Conservation (phyloP, 2,113 vertebrate species). For the Hyla sarda region DNA sequence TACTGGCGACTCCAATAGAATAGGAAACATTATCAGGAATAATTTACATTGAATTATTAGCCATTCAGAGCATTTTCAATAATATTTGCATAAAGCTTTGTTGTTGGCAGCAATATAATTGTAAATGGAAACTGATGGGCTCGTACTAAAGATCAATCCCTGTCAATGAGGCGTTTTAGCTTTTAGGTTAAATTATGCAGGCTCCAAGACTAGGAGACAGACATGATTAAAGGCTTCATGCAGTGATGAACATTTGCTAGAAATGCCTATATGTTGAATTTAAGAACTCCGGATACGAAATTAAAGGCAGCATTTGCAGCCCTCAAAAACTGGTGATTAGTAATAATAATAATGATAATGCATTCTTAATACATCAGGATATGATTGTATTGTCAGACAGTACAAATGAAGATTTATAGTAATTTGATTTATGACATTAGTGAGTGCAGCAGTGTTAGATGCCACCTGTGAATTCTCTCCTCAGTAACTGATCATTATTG, state of each 20-base stretch:
- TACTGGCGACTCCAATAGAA: background rate
- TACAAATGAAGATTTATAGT: background rate
- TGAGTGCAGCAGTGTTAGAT: too few species aligned
- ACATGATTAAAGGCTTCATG: conserved; percentile 47
- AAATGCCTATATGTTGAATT: conserved; percentile 25
- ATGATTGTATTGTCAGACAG: background rate
- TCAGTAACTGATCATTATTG: too few species aligned
- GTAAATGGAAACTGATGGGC: background rate
- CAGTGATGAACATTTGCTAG: conserved; percentile 38
- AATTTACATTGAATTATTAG: background rate
- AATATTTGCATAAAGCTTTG: background rate
- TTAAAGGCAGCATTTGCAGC: conserved; percentile 1
- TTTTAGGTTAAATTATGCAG: conserved; percentile 47
- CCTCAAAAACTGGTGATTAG: background rate
- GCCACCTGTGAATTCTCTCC: background rate
- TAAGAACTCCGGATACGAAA: conserved; percentile 13
- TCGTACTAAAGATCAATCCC: conserved; percentile 24
- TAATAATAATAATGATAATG: background rate
- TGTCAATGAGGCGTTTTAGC: conserved; percentile 8
- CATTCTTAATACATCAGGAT: background rate
- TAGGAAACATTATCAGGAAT: background rate
- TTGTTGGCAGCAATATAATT: background rate
- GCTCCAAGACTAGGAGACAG: conserved; percentile 11
- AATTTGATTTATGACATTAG: background rate
- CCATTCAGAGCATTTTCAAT: background rate